Base-by-base conservation (phyloP, 2,113 vertebrate genomes). In the Neofelis nebulosa region DNA sequence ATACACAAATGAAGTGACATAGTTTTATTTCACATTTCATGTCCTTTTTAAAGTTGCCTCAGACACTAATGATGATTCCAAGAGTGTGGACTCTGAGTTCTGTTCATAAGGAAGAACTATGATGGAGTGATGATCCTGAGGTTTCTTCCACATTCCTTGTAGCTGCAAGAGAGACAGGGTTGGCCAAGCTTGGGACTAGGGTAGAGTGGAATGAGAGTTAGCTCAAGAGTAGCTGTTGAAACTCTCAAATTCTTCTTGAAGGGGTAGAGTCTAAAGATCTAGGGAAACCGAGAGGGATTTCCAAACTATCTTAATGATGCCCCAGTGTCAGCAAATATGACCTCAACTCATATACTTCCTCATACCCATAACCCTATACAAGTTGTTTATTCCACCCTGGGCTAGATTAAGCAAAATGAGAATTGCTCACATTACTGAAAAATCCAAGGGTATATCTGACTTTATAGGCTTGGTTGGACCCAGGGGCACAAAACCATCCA, bases 341-440 rank as follows among this genome's bases (percentile, higher is more conserved):
- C 23, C 29, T 91, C 33, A 73, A 38, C 8, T 55, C 27, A 68
- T 48, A 55, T 84, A 80, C 9, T 83, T 86, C 38, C 69, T 81
- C n/a, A 91, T 3, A 61, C 2, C 13, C n/a, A 50, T 10, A 38
- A 2, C 7, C 7, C 36, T 61, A 6, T 65, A 94, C 13, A 36
- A 41, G 25, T 66, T 71, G 18, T 52, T 89, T 81, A 33, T 71
- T 92, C 31, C 21, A 85, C 36, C 1, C n/a, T 3, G 48, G 69
- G 82, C 41, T 65, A 19, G 14, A 87, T 84, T n/a, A 96, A 80
- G 68, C 52, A 93, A 95, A 81, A 48, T 33, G 5, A 95, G 5
- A 78, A 93, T 23, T 91, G 38, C 66, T 97, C 48, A 71, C 48
- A 36, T 65, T 90, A 63, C 48, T 41, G 8, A 91, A 95, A 95